A percentile compares a stretch with the other conserved stretches of the same genome.
These are phyloP conservation scores for Ramphastos sulfuratus DNA, from an alignment of 2,113 vertebrate species.

Conservation along the genomic window DNA sequence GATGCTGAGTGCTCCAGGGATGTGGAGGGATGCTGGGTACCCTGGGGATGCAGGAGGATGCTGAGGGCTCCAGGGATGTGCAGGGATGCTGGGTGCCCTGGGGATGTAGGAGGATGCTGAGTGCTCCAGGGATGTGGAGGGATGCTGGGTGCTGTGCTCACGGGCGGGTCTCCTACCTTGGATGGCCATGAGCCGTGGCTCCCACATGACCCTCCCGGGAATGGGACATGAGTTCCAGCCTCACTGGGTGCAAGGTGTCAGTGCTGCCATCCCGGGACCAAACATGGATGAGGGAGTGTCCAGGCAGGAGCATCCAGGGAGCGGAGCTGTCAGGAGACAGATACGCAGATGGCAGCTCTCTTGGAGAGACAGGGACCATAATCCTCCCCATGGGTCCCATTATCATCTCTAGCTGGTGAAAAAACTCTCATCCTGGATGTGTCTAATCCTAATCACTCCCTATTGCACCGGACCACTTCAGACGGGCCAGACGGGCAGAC, in stretches of 20 bases:
- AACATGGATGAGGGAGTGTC: accelerated
- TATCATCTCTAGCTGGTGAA: constrained; percentile 58
- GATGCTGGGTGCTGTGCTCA: neutral
- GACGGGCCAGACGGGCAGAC: constrained; percentile 51
- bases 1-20: no score
- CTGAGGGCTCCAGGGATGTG: neutral
- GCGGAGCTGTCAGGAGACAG: neutral
- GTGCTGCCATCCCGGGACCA: accelerated
- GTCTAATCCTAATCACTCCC: constrained; percentile 69
- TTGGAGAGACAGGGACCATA: neutral
- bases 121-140: no score
- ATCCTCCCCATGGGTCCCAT: constrained; percentile 61
- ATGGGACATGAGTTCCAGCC: accelerated
- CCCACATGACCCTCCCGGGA: accelerated
- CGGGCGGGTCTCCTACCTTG: accelerated
- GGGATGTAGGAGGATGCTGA: no score
- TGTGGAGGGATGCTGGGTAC: neutral
- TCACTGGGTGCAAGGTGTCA: accelerated
- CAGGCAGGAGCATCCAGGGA: accelerated
- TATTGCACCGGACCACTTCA: constrained; percentile 37
- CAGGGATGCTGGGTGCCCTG: neutral
- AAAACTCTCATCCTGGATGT: constrained; percentile 63
- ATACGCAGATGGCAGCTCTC: constrained; percentile 52
- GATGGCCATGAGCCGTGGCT: accelerated
- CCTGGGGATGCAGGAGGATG: neutral